These are phyloP conservation scores for Ostrea denselamellosa DNA, from an alignment of 1,140 invertebrate species.

Conservation along the genomic window DNA sequence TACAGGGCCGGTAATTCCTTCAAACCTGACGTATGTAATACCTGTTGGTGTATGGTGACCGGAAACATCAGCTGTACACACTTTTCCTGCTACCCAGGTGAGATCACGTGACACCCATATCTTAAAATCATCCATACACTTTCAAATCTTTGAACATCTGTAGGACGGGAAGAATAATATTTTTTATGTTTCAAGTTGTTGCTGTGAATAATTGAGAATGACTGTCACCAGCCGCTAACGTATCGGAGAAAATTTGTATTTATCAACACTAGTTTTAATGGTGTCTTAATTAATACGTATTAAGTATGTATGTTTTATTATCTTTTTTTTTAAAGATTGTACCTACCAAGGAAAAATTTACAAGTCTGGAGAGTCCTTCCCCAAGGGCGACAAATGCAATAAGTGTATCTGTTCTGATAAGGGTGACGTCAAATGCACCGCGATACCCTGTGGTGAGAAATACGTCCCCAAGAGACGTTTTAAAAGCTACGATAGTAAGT, in stretches of 20 bases:
- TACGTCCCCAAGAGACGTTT: background rate
- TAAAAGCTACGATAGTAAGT: background rate
- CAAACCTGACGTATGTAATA: background rate
- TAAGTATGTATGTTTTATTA: too few relatives aligned
- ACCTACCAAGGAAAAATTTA: background rate
- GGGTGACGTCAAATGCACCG: background rate
- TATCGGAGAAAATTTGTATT: too few relatives aligned
- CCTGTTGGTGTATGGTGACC: conserved; percentile 1
- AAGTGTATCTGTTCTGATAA: conserved; percentile 24
- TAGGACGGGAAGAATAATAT: too few relatives aligned
- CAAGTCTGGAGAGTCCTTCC: conserved; percentile 35
- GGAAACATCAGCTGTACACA: conserved; percentile 17
- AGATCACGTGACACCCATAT: too few relatives aligned
- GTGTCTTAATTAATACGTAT: too few relatives aligned
- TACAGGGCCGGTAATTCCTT: background rate
- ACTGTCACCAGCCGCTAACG: too few relatives aligned
- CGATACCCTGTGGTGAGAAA: background rate
- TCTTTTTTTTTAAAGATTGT: background rate
- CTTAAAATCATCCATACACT: too few relatives aligned
- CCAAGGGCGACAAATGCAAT: conserved; percentile 47
- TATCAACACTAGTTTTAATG: too few relatives aligned
- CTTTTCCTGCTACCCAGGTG: background rate
- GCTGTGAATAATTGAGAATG: too few relatives aligned
- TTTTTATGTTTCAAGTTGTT: too few relatives aligned
- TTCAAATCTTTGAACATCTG: too few relatives aligned